Evolutionary conservation across 2,888 invertebrate species (phyloP).

Genomic region (Pardosa pseudoannulata): DNA sequence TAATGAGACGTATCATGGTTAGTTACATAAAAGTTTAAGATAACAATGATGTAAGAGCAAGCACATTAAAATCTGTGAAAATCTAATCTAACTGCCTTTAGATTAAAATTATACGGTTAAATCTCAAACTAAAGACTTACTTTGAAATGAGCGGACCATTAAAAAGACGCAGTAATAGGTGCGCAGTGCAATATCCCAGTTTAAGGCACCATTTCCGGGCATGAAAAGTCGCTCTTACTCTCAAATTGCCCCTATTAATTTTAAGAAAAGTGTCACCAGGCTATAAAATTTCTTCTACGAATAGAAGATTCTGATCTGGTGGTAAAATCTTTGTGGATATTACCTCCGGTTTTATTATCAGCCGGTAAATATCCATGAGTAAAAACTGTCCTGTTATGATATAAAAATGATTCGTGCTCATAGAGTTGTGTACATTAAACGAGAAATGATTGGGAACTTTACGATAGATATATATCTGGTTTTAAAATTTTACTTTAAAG

Average conservation of each 20-base stretch:
- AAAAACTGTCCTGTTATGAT: conserved; percentile 27
- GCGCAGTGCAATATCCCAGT: conserved; percentile 51
- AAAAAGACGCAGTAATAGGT: conserved; percentile 52
- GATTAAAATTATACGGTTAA: conserved; percentile 64
- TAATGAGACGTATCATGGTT: not conserved
- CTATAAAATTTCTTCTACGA: conserved; percentile 61
- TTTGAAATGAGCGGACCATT: conserved; percentile 44
- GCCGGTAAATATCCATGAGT: conserved; percentile 24
- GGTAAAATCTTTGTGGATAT: conserved; percentile 43
- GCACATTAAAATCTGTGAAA: conserved; percentile 47
- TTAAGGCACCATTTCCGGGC: conserved; percentile 56
- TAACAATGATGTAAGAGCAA: conserved; percentile 1
- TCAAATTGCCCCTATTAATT: conserved; percentile 63
- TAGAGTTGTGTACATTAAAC: not conserved
- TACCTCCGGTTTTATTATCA: conserved; percentile 37
- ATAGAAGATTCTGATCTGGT: conserved; percentile 57
- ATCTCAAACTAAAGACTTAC: conserved; percentile 23
- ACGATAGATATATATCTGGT: not conserved
- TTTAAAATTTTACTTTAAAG: not conserved
- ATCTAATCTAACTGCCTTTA: conserved; percentile 58
- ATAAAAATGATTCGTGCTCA: conserved; percentile 10
- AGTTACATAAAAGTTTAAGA: not conserved
- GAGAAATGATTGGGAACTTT: not conserved
- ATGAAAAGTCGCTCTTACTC: conserved; percentile 56
- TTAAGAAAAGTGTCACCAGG: conserved; percentile 63